These are phyloP conservation scores for Branchipolynoe longqiensis DNA, from an alignment of 2,888 invertebrate species.

Conservation along the genomic window DNA sequence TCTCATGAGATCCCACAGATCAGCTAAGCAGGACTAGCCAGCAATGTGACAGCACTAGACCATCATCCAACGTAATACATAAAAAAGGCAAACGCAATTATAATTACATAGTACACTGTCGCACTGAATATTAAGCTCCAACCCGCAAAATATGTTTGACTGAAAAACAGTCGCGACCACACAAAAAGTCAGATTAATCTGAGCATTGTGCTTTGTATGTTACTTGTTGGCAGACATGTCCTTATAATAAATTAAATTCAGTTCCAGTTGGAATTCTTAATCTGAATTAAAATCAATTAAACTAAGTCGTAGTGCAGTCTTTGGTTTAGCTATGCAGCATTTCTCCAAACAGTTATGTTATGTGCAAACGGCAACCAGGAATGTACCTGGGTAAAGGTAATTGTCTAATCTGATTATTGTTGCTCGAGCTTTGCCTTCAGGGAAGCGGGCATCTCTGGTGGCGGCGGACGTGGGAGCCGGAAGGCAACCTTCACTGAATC, in stretches of 20 bases:
- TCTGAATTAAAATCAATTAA: neutral
- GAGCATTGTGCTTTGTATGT: too few relatives aligned
- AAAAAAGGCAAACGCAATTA: neutral
- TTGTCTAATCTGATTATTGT: constrained; percentile 47
- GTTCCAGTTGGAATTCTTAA: neutral
- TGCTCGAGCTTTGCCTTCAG: constrained; percentile 72
- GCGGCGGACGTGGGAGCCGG: constrained; percentile 95
- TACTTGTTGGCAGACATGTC: too few relatives aligned
- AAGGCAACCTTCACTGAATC: constrained; percentile 91
- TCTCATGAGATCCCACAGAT: neutral
- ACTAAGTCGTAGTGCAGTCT: too few relatives aligned
- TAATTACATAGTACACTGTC: neutral
- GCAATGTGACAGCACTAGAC: neutral
- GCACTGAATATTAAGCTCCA: too few relatives aligned
- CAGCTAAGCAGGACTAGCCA: constrained; percentile 30
- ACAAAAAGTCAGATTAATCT: too few relatives aligned
- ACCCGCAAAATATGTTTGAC: too few relatives aligned
- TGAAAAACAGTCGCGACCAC: too few relatives aligned
- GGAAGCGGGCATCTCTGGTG: constrained; percentile 95
- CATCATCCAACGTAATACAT: neutral
- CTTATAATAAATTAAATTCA: constrained; percentile 3
- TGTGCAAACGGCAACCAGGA: too few relatives aligned
- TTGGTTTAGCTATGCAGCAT: neutral
- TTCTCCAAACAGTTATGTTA: too few relatives aligned
- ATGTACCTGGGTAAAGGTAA: too few relatives aligned